Percentiles rank a stretch among this genome's conserved stretches.
phyloP scores from a whole-genome alignment of 1,140 invertebrate species.

The Zaprionus capensis region DNA sequence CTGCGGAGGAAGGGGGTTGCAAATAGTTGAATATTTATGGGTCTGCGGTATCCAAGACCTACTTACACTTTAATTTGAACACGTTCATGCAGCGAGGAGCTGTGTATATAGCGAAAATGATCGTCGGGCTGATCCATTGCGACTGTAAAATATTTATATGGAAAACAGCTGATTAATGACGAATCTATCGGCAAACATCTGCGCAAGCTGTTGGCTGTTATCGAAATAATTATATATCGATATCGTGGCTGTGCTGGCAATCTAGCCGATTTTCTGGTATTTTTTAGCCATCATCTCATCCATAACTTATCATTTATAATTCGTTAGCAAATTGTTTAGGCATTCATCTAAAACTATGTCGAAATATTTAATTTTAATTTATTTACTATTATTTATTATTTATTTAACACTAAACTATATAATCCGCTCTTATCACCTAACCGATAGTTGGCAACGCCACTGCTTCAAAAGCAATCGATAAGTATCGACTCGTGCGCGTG shows the following conservation, averaged over 20 bases:
- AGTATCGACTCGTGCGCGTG: constrained; percentile 22
- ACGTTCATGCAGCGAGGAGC: constrained; percentile 93
- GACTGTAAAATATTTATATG: constrained; percentile 31
- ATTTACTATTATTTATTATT: not conserved
- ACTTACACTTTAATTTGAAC: constrained; percentile 97
- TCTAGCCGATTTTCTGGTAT: not conserved
- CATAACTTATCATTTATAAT: too few species aligned
- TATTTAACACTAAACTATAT: not conserved
- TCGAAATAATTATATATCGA: constrained; percentile 3
- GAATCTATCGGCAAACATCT: constrained; percentile 24
- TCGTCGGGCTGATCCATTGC: constrained; percentile 86
- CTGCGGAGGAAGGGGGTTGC: constrained; percentile 84
- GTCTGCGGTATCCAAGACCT: not conserved
- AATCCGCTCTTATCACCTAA: not conserved
- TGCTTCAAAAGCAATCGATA: not conserved
- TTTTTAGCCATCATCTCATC: not conserved
- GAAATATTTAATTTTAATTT: not conserved
- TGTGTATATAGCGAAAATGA: constrained; percentile 95
- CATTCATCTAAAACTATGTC: too few species aligned
- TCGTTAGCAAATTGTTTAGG: too few species aligned
- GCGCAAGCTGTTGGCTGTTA: not conserved
- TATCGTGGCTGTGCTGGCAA: not conserved
- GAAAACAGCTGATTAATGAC: constrained; percentile 36
- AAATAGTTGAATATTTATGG: not conserved
- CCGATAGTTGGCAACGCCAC: not conserved